phyloP scores from a whole-genome alignment of 1,140 invertebrate species.

The Lethrus apterus region DNA sequence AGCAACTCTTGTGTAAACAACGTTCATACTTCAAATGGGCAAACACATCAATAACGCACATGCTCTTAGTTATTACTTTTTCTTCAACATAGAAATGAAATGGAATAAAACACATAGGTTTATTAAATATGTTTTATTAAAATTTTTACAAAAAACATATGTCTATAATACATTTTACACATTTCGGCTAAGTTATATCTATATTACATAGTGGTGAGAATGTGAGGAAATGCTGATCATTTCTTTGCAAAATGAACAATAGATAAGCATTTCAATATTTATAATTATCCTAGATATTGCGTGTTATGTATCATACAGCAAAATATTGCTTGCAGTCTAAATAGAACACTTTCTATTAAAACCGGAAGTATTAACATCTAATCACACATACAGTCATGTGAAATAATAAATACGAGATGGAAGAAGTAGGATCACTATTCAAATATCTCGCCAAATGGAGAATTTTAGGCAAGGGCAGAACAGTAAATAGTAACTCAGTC shows the following conservation, averaged over 20 bases:
- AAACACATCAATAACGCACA: too few species aligned
- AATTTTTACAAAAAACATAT: constrained; percentile 13
- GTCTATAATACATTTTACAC: constrained; percentile 4
- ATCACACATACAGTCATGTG: constrained; percentile 35
- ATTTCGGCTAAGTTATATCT: constrained; percentile 9
- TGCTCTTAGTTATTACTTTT: too few species aligned
- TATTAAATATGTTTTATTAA: constrained; percentile 13
- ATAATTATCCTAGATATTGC: not conserved
- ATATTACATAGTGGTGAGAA: constrained; percentile 6
- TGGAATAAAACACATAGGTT: constrained; percentile 3
- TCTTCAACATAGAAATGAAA: too few species aligned
- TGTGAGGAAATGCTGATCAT: constrained; percentile 1
- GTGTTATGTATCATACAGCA: not conserved
- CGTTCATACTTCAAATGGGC: too few species aligned
- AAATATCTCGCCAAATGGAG: not conserved
- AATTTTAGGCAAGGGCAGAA: constrained; percentile 4
- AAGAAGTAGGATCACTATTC: constrained; percentile 31
- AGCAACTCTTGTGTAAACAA: too few species aligned
- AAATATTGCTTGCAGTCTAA: constrained; percentile 6
- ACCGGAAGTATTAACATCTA: constrained; percentile 5
- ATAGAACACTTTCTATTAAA: constrained; percentile 5
- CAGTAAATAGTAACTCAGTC: constrained; percentile 3
- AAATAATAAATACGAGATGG: constrained; percentile 33
- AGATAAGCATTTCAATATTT: not conserved
- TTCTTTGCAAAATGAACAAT: not conserved